Percentiles rank a stretch among this genome's conserved stretches.
phyloP scores from a whole-genome alignment of 2,888 invertebrate genomes.

The Acleris sparsana region DNA sequence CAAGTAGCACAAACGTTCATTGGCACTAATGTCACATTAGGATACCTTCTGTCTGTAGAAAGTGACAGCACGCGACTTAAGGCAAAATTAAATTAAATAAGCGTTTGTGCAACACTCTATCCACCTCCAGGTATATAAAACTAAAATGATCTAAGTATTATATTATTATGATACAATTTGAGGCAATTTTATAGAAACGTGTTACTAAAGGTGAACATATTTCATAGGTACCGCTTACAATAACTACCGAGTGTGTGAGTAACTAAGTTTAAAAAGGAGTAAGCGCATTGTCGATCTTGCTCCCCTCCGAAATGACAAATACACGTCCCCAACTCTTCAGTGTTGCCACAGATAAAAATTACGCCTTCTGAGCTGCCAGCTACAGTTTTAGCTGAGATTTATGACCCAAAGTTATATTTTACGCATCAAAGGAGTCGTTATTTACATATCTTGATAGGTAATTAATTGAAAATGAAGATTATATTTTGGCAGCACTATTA shows the following conservation, averaged over 20 bases:
- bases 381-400: conserved; percentile 50
- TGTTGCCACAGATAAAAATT: conserved; percentile 61
- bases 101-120: too few species aligned
- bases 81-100: too few species aligned
- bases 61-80: too few species aligned
- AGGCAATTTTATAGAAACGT: too few species aligned
- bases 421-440: conserved; percentile 7
- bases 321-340: conserved; percentile 76
- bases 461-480: neutral
- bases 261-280: neutral
- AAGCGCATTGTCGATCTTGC: conserved; percentile 42
- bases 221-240: too few species aligned
- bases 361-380: conserved; percentile 61
- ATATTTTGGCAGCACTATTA: neutral
- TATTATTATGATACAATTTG: too few species aligned
- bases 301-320: conserved; percentile 74
- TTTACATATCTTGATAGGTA: neutral
- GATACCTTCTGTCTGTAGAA: too few species aligned
- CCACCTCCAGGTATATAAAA: too few species aligned
- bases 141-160: too few species aligned
- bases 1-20: too few species aligned
- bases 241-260: neutral
- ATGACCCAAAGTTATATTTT: conserved; percentile 14
- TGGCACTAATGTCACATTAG: too few species aligned
- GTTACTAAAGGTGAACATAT: too few species aligned